phyloP scores from a whole-genome alignment of 2,113 vertebrate species.

The Callocephalon fimbriatum region DNA sequence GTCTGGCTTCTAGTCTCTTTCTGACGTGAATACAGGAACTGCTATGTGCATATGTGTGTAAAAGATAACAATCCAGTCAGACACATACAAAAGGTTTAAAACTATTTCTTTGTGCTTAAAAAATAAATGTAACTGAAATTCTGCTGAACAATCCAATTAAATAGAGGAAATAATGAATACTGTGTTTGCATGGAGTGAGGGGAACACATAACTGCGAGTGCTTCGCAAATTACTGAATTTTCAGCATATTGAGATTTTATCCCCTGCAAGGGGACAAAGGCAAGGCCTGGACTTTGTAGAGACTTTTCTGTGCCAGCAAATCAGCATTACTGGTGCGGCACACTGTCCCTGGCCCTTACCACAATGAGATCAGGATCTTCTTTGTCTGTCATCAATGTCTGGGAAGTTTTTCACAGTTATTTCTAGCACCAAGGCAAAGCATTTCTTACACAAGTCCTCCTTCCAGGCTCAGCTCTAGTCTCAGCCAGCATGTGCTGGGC shows the following conservation, averaged over 20 bases:
- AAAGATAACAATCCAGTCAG: not conserved
- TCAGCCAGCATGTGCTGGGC: not conserved
- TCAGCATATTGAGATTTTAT: not conserved
- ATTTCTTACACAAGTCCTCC: not conserved
- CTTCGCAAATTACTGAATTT: not conserved
- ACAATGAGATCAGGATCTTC: fast-evolving
- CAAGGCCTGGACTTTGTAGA: not conserved
- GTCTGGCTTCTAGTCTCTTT: not conserved
- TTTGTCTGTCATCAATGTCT: not conserved
- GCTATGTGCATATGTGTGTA: not conserved
- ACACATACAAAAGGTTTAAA: not conserved
- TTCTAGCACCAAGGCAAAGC: not conserved
- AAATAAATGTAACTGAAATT: not conserved
- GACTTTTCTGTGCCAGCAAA: not conserved
- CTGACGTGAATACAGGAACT: not conserved
- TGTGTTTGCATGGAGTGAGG: not conserved
- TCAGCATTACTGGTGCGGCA: not conserved
- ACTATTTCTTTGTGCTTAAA: not conserved
- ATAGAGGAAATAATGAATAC: not conserved
- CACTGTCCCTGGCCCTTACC: not conserved
- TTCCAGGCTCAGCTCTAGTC: not conserved
- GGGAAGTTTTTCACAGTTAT: not conserved
- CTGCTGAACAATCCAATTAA: not conserved
- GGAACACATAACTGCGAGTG: not conserved
- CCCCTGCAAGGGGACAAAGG: not conserved